Base-by-base conservation (phyloP, 2,113 vertebrate genomes). In the Pheucticus melanocephalus region DNA sequence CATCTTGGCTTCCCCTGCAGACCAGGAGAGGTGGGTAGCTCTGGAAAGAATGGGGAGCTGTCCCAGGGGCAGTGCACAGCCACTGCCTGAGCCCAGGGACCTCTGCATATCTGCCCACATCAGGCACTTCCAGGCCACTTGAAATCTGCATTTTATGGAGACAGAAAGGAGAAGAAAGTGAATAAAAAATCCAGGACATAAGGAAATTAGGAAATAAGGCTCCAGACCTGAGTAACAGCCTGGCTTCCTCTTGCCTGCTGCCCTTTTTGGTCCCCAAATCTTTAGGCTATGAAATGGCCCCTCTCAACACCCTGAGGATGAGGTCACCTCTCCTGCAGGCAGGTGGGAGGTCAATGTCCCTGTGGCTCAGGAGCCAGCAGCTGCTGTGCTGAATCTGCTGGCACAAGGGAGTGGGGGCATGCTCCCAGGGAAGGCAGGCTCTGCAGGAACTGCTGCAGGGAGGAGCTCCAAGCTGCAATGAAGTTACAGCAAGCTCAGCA, bases 381-480 rank as follows among this genome's bases (percentile, higher is more conserved):
- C 40, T 23, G 57, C 80, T 37, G 57, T 16, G 20, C 75, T 31
- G 40, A 51, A 56, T 20, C 35, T 51, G 25, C 47, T 2, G 4
- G 4, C 71, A 51, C 24, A 11, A 61, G 40, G 33, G 9, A 35
- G 25, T 0, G 2, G 48, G 39, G 12, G 13, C 3, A 10, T 0
- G 0, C 13, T 37, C 63, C n/a, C 71, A 33, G 82, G 60, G 77
- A 39, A n/a, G 33, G 45, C 47, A 77, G 54, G 45, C 57, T 89
- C 30, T 69, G 35, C 73, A 37, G 21, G 59, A 39, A 35, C 54
- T 63, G 54, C 78, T 75, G 51, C 69, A 82, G 61, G 51, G 60
- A 68, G 24, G 5, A 60, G 51, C 51, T 78, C 72, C 78, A 69
- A 69, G 44, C 37, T 75, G 69, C 2, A 1, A 20, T 5, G 72